Base-by-base conservation (phyloP, 2,113 vertebrate species). In the Pheucticus melanocephalus region DNA sequence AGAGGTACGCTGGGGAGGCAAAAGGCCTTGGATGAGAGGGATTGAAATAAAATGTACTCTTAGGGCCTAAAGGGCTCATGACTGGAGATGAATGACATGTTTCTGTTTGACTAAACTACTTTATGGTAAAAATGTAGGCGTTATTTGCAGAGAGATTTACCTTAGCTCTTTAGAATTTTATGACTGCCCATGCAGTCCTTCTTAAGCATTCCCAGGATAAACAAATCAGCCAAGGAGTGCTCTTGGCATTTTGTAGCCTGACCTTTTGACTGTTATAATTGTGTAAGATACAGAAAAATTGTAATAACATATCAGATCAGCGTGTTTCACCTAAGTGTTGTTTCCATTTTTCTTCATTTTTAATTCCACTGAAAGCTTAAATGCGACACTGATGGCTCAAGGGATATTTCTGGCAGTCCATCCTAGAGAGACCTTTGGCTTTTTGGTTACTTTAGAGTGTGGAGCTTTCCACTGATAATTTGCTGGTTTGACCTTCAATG, bases 111-210 rank as follows among this genome's bases (percentile, higher is more conserved):
- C 61, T 91, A 44, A 78, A 56, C 53, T 78, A 53, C 57, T 81
- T 88, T 88, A 78, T 16, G n/a, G 48, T 78, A 94, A 90, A 92
- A 95, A 87, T 48, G 30, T 78, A 91, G 56, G 23, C 11, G 13
- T 42, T 65, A 88, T 86, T 95, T 92, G 40, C 51, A 90, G 48
- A 70, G 30, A 83, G 45, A 83, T 92, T 97, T 95, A 93, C 33
- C 10, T 18, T 69, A 69, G 77, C 53, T 94, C 92, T 97, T 96
- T 88, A 96, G 97, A 94, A 86, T 86, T 96, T 97, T 94, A 94
- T 92, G 83, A 91, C 45, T 78, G 72, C 88, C 83, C 64, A 40
- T 65, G 68, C 53, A 56, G 10, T 37, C 53, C 45, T 90, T 78
- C 28, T 69, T 89, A 89, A 56, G 51, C 20, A 7, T 92, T 98